Conservation (phyloP, 2,113 vertebrate species). For the Chrysemys picta region DNA sequence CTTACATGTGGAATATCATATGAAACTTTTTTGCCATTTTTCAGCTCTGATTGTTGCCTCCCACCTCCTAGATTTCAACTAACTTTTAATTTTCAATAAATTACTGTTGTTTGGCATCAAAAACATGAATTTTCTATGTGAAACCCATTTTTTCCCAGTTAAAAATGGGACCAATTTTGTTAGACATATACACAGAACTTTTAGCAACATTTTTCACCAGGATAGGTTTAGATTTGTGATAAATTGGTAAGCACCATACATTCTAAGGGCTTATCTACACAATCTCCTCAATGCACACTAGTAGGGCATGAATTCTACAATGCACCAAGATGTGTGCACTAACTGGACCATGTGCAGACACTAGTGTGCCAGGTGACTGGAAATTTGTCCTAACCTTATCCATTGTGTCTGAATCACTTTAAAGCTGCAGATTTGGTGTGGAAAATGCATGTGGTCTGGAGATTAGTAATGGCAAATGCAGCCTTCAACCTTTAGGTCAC, state of each 20-base stretch:
- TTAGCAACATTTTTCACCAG: neutral
- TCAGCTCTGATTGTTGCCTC: neutral
- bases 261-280: neutral
- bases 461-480: neutral
- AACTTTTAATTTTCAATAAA: slow-evolving; percentile 1
- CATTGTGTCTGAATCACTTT: neutral
- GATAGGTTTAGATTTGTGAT: neutral
- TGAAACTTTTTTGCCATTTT: neutral
- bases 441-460: neutral
- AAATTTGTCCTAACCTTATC: neutral
- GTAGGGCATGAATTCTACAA: neutral
- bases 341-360: neutral
- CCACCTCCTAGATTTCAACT: neutral
- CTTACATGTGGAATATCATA: neutral
- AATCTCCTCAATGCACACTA: neutral
- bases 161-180: neutral
- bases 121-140: neutral
- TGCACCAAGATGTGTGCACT: neutral
- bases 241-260: neutral
- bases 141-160: neutral
- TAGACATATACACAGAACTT: neutral
- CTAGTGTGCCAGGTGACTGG: neutral
- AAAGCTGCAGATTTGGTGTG: neutral
- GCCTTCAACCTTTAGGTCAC: neutral
- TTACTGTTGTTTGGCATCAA: neutral